These are phyloP conservation scores for Lepidurus packardi DNA, from an alignment of 1,140 invertebrate species.

Conservation along the genomic window DNA sequence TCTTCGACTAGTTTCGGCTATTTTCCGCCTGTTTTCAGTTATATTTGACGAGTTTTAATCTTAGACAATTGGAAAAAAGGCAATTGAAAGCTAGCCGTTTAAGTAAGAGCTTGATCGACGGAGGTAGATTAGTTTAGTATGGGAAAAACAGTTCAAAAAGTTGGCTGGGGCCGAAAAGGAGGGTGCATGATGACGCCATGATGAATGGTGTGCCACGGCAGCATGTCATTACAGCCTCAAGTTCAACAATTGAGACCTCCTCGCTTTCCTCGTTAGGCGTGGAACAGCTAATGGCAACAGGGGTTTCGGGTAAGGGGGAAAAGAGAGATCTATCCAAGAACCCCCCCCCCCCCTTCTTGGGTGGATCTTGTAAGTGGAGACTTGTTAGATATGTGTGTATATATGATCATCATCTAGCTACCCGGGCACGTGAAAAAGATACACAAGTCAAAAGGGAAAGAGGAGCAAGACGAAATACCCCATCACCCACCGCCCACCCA, in stretches of 20 bases:
- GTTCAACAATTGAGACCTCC: slow-evolving; percentile 21
- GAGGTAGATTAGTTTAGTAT: background rate
- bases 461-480: no score
- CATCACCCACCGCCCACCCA: background rate
- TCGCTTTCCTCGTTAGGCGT: slow-evolving; percentile 10
- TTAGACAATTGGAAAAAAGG: no score
- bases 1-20: no score
- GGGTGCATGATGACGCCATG: slow-evolving; percentile 17
- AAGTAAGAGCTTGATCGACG: slow-evolving; percentile 9
- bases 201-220: slow-evolving; percentile 16
- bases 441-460: background rate
- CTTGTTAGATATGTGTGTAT: slow-evolving; percentile 13
- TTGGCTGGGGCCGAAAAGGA: background rate
- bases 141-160: background rate
- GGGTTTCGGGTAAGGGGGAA: background rate
- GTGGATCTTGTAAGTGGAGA: slow-evolving; percentile 7
- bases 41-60: no score
- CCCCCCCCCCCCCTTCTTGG: background rate
- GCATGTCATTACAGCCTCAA: slow-evolving; percentile 15
- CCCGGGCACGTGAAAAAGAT: slow-evolving; percentile 6
- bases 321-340: no score
- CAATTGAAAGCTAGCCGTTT: background rate
- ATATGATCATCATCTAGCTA: slow-evolving; percentile 22
- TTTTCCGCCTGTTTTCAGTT: no score
- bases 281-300: slow-evolving; percentile 13